Conservation (phyloP, 2,797 vertebrate species). For the Myotis daubentonii region DNA sequence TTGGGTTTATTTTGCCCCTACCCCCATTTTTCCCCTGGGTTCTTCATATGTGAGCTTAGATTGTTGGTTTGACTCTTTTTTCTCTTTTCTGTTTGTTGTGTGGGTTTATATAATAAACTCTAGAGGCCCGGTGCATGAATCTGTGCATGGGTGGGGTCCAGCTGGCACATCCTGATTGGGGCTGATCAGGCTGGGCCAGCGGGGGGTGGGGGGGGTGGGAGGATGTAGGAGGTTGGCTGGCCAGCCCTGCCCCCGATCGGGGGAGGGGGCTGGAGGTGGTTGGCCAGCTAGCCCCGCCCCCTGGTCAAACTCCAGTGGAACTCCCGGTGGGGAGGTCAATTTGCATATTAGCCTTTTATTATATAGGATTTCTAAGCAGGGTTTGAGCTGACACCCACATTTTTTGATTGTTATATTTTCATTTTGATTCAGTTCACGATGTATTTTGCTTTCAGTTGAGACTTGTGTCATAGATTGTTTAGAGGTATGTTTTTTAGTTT, state of each 20-base stretch:
- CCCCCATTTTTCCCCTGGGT: neutral
- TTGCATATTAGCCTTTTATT: too few species aligned
- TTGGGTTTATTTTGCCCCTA: neutral
- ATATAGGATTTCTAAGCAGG: neutral
- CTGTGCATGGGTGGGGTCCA: too few species aligned
- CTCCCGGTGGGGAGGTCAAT: too few species aligned
- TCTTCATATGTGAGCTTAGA: neutral
- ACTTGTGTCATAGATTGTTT: neutral
- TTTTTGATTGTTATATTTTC: neutral
- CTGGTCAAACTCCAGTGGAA: too few species aligned
- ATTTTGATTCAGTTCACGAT: neutral
- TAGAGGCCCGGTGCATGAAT: too few species aligned
- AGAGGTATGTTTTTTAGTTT: neutral
- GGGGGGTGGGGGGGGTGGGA: too few species aligned
- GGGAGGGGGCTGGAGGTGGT: too few species aligned
- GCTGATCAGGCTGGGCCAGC: too few species aligned
- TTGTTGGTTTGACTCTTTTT: neutral
- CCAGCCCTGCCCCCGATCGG: too few species aligned
- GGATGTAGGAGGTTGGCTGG: too few species aligned
- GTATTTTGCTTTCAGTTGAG: slow-evolving; percentile 20
- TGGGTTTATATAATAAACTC: neutral
- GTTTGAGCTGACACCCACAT: neutral
- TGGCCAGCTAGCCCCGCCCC: too few species aligned
- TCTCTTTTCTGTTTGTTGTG: neutral
- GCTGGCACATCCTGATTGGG: too few species aligned